A percentile compares a stretch with the other conserved stretches of the same genome.
Evolutionary conservation across 2,888 invertebrate species (phyloP).

Genomic region (Platycheirus albimanus): DNA sequence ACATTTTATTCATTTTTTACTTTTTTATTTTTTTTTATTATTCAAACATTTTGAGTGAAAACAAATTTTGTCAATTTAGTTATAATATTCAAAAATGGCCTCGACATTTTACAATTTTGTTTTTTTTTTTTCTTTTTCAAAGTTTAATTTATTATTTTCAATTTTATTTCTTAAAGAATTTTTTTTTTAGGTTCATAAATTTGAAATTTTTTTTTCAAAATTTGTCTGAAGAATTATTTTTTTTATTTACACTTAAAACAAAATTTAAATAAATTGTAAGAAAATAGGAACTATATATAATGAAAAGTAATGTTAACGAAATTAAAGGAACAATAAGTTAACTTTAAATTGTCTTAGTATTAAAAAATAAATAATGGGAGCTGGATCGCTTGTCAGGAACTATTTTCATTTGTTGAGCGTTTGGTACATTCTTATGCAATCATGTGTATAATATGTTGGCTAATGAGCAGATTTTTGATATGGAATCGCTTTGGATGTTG

Average conservation of each 20-base stretch:
- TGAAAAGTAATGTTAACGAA: neutral
- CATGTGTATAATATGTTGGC: no score
- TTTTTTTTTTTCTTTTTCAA: slow-evolving; percentile 35
- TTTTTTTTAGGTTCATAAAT: slow-evolving; percentile 53
- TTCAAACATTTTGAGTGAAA: slow-evolving; percentile 34
- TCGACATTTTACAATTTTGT: slow-evolving; percentile 63
- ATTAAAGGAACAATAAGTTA: slow-evolving; percentile 12
- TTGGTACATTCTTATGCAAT: no score
- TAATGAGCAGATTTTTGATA: no score
- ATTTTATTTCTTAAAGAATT: slow-evolving; percentile 58
- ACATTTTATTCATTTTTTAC: slow-evolving; percentile 16
- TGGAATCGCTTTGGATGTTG: no score
- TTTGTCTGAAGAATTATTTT: slow-evolving; percentile 39
- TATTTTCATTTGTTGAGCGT: no score
- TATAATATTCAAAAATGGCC: slow-evolving; percentile 65
- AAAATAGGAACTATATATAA: slow-evolving; percentile 15
- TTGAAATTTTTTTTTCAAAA: slow-evolving; percentile 35
- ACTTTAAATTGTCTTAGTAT: no score
- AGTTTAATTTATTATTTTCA: slow-evolving; percentile 52
- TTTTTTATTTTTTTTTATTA: slow-evolving; percentile 30
- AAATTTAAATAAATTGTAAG: neutral
- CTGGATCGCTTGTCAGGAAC: neutral
- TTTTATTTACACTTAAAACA: slow-evolving; percentile 35
- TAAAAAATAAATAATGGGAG: neutral
- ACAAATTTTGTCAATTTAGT: slow-evolving; percentile 60